phyloP scores from a whole-genome alignment of 2,888 invertebrate species.

The Sphaeridia pumilis region DNA sequence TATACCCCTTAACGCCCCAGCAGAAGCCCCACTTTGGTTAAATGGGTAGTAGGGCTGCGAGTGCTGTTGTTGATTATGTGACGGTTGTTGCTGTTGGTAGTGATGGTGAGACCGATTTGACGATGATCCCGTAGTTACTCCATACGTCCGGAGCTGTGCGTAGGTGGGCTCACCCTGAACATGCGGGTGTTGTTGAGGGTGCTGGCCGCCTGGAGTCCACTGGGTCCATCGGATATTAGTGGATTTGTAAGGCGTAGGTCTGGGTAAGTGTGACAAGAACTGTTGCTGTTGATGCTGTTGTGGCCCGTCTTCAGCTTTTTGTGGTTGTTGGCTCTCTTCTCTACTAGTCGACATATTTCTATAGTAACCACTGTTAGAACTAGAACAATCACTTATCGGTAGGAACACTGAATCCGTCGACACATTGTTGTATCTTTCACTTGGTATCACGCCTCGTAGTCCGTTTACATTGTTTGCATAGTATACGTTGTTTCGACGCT shows the following conservation, averaged over 20 bases:
- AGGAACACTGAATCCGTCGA: conserved; percentile 24
- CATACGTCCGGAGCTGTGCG: no score
- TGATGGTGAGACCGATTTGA: conserved; percentile 40
- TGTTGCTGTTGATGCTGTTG: conserved; percentile 16
- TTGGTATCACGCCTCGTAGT: background rate
- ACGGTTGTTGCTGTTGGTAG: conserved; percentile 32
- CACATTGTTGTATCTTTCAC: conserved; percentile 14
- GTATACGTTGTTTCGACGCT: no score
- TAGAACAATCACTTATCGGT: conserved; percentile 7
- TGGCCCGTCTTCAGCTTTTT: background rate
- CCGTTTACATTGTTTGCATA: background rate
- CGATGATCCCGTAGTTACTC: conserved; percentile 38
- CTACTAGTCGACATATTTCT: conserved; percentile 15
- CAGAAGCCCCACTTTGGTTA: conserved; percentile 34
- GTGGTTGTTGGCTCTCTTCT: background rate
- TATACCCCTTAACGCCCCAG: conserved; percentile 22
- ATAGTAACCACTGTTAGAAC: background rate
- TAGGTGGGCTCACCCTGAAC: conserved; percentile 42
- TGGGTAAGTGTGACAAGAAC: conserved; percentile 36
- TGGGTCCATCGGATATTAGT: conserved; percentile 28
- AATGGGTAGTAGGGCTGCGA: conserved; percentile 35
- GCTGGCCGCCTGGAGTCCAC: conserved; percentile 39
- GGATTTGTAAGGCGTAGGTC: conserved; percentile 37
- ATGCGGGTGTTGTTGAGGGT: conserved; percentile 36
- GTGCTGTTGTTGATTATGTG: conserved; percentile 18